Conservation (phyloP, 2,797 vertebrate species). For the Ceyx erithaca region DNA sequence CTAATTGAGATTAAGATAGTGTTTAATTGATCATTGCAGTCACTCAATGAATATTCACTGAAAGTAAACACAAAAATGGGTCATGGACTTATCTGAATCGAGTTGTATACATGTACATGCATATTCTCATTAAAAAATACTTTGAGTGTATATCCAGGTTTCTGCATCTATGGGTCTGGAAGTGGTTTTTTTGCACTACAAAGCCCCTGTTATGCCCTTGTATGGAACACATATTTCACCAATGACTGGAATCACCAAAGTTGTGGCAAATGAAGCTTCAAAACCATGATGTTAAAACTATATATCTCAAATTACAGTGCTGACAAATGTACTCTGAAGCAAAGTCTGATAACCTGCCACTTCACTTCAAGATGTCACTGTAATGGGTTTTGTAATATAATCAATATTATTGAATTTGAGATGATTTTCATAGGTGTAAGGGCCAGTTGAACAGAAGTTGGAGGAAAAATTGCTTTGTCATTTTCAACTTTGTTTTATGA, state of each 20-base stretch:
- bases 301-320: neutral
- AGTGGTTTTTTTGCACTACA: neutral
- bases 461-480: neutral
- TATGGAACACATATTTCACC: neutral
- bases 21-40: neutral
- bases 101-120: neutral
- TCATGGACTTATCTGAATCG: neutral
- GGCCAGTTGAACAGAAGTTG: slow-evolving; percentile 23
- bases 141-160: neutral
- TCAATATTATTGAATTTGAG: slow-evolving; percentile 35
- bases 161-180: neutral
- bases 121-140: neutral
- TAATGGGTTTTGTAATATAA: slow-evolving; percentile 42
- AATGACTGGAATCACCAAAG: slow-evolving; percentile 5
- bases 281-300: slow-evolving; percentile 4
- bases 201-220: neutral
- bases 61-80: neutral
- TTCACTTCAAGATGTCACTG: neutral
- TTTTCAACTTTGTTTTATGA: neutral
- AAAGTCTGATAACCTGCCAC: slow-evolving; percentile 24
- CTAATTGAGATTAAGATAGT: neutral
- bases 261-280: slow-evolving; percentile 34
- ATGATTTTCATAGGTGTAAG: slow-evolving; percentile 4
- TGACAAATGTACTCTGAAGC: slow-evolving; percentile 45
- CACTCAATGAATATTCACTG: neutral